A percentile compares a stretch with the other conserved stretches of the same genome.
These are phyloP conservation scores for Pelobates fuscus DNA, from an alignment of 2,113 vertebrate species.

Conservation along the genomic window DNA sequence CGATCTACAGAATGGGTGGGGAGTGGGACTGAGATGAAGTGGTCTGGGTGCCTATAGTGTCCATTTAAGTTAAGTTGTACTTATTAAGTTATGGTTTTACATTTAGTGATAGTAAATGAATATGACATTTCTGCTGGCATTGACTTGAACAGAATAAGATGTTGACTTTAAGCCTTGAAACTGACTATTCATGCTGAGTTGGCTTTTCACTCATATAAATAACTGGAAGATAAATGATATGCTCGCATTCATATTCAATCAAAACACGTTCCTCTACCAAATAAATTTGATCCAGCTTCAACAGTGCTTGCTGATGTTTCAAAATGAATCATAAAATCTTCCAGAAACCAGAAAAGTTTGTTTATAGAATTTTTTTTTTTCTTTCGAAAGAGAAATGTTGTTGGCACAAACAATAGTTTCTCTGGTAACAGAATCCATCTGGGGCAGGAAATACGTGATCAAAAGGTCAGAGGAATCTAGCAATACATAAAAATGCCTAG, in stretches of 20 bases:
- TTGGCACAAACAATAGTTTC: constrained; percentile 16
- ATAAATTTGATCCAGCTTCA: not conserved
- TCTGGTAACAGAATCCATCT: constrained; percentile 12
- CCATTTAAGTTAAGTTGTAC: no score
- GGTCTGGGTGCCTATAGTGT: no score
- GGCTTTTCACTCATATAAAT: not conserved
- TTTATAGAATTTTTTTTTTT: not conserved
- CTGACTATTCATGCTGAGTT: not conserved
- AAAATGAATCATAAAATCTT: not conserved
- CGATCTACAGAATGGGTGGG: no score
- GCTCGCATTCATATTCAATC: not conserved
- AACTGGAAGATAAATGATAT: not conserved
- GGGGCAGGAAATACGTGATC: not conserved
- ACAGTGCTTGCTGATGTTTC: not conserved
- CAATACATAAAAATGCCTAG: not conserved
- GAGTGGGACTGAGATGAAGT: no score
- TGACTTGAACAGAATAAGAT: not conserved
- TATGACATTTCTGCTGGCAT: no score
- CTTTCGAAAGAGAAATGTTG: constrained; percentile 8
- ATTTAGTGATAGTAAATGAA: no score
- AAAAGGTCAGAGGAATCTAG: not conserved
- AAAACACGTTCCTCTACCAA: not conserved
- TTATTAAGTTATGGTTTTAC: no score
- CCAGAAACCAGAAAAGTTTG: constrained; percentile 30
- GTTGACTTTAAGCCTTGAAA: not conserved